phyloP scores from a whole-genome alignment of 1,140 invertebrate genomes.

The Pentalonia nigronervosa region DNA sequence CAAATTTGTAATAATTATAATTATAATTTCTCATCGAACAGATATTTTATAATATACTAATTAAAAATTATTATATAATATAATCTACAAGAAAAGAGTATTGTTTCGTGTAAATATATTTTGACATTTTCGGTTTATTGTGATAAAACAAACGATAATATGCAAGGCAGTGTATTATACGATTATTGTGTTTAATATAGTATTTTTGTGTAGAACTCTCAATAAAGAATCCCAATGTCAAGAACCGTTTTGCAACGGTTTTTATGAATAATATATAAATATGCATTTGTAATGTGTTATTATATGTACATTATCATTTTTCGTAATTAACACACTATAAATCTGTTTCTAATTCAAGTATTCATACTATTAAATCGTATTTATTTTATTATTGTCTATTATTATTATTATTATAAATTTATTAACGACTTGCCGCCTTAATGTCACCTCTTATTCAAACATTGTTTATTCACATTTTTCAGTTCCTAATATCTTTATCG shows the following conservation, averaged over 20 bases:
- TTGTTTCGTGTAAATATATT: neutral
- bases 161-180: neutral
- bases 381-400: no score
- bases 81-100: neutral
- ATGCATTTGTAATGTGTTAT: neutral
- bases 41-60: neutral
- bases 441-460: no score
- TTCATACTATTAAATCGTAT: no score
- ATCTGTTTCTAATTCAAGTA: neutral
- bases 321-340: neutral
- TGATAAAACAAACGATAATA: neutral
- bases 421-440: no score
- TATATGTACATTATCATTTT: neutral
- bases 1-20: neutral
- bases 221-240: constrained; percentile 27
- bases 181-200: neutral
- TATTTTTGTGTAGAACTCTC: neutral
- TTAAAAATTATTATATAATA: neutral
- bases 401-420: no score
- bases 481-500: no score
- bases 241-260: neutral
- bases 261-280: neutral
- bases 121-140: neutral
- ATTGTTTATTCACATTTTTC: no score
- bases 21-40: neutral